Evolutionary conservation across 2,797 vertebrate genomes (phyloP), one percentile per base, ranked within the genome.

Genomic region (Molossus alvarezi): DNA sequence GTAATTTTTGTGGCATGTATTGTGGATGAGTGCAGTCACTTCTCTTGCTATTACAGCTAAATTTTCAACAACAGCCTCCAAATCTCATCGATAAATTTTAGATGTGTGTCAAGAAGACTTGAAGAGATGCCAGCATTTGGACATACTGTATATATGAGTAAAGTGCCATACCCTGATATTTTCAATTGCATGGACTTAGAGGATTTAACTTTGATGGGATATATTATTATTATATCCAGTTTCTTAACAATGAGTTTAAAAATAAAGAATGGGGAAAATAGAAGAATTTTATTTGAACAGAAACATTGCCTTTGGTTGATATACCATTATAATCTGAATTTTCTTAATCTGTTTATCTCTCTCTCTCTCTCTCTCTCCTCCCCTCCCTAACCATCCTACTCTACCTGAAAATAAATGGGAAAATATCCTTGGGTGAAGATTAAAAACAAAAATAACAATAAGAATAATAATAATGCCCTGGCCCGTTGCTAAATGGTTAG

Each of bases 1-100:
- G 9, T 92, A 64, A 90, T 94, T 97, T 94, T 58, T 75, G 76
- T 79, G 67, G 9, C 81, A 75, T 14, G 25, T 53, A 75, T 76
- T 92, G 81, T 77, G 51, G 90, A 92, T 93, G 92, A 90, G 13
- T 18, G 3, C 37, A 79, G 58, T 95, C 81, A 92, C 64, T 85
- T 85, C 81, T 95, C 23, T 76, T 90, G 95, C 88, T 17, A 33
- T 88, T 77, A 73, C 76, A 92, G 72, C 73, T 97, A 92, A 90
- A 92, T 96, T 94, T 92, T 84, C 90, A 97, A 76, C 90, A 82
- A 92, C 77, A 95, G 88, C 1, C 55, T 93, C 80, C 73, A 83
- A 88, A 65, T 58, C 87, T 64, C 76, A 94, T 88, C 85, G 29
- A 76, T 90, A 92, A 91, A 95, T 91, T 15, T 75, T 93, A 37